Conservation (phyloP, 2,888 invertebrate genomes). For the Eupsilia transversa region DNA sequence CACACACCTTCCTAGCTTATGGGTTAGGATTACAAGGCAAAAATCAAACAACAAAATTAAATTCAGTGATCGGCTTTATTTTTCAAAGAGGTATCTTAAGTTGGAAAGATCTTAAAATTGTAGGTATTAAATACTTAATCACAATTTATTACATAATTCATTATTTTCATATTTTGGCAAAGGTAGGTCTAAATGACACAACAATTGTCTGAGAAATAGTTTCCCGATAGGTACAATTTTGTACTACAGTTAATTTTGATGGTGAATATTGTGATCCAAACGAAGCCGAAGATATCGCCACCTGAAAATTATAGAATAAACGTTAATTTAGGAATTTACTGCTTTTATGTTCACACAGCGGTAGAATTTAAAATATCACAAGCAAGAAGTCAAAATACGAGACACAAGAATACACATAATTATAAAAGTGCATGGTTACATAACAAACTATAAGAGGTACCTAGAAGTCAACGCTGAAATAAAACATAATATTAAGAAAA, state of each 20-base stretch:
- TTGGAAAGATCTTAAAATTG: neutral
- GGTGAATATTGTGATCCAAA: constrained; percentile 21
- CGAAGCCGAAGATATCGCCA: constrained; percentile 45
- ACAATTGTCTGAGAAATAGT: neutral
- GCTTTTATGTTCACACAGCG: constrained; percentile 3
- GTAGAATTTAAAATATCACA: neutral
- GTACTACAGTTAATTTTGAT: neutral
- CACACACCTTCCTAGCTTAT: neutral
- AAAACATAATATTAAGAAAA: constrained; percentile 13
- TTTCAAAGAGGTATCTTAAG: neutral
- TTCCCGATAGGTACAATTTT: constrained; percentile 7
- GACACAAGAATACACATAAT: constrained; percentile 8
- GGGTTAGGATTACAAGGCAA: neutral
- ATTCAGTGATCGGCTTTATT: constrained; percentile 1
- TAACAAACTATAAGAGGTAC: neutral
- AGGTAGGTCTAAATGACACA: neutral
- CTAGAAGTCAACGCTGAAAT: constrained; percentile 8
- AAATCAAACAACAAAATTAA: constrained; percentile 3
- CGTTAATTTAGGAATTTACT: constrained; percentile 22
- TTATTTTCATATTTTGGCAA: neutral
- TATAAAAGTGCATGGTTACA: neutral
- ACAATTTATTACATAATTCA: neutral
- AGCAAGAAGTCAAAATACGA: neutral
- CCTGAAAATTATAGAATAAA: constrained; percentile 35
- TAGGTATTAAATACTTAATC: too few species aligned